Base-by-base conservation (phyloP, 1,140 invertebrate species). In the Chironomus striatipennis region DNA sequence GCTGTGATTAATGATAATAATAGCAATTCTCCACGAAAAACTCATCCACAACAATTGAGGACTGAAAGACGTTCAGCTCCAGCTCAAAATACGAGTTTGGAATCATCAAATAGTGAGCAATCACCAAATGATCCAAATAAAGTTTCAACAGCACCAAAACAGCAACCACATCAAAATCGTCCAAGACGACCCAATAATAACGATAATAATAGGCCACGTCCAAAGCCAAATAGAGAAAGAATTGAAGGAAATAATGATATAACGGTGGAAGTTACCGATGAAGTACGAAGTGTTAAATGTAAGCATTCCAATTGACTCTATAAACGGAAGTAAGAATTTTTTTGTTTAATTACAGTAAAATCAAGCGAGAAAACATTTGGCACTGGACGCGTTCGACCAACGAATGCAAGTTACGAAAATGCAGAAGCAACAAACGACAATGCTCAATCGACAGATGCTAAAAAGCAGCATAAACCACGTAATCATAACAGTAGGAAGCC, bases 281-380 rank as follows among this genome's bases (percentile, higher is more conserved):
- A 70, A 70, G 65, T 70, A 6, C 65, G 65, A 18, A 70, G 65
- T 70, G 65, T 70, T 17, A 70, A 70, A 70, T 21, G 65, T 70
- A 20, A 70, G 65, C 18, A 18, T 20, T 7, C 7, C 10, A 57
- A 10, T 12, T 57, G 47, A 12, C 24, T 57, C n/a, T 57, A 12
- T 57, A 10, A 15, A 15, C 5, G n/a, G 20, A 70, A 18, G 20
- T 18, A 70, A 70, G 5, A 70, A 2, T 67, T 67, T 67, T 1
- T 9, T 18, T 70, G 6, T 8, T 20, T 8, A 18, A 20, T 20
- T 70, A 18, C 6, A 70, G 65, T 70, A 21, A 70, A 18, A 70
- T 10, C 65, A 20, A 70, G 65, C 18, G 65, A 70, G 17, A 70
- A 70, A 18, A 70, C n/a, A 70, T 18, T 70, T 10, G 65, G 65